Percentiles rank a stretch among this genome's conserved stretches.
These are phyloP conservation scores for Cacatua alba DNA, from an alignment of 2,113 vertebrate genomes.

Conservation along the genomic window DNA sequence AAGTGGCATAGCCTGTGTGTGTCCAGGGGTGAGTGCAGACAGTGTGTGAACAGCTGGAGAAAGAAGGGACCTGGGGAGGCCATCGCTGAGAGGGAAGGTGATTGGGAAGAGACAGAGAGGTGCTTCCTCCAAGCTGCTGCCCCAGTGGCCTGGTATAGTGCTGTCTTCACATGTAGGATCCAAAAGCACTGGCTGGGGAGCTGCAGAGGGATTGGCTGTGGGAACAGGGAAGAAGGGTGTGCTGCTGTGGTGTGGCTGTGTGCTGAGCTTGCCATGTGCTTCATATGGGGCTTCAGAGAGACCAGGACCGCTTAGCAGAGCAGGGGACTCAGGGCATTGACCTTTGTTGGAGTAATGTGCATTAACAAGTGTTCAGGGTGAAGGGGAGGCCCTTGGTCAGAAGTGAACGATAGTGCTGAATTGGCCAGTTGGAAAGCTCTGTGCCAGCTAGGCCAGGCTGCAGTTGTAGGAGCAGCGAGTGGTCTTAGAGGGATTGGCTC, in stretches of 20 bases:
- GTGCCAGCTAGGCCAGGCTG: not conserved
- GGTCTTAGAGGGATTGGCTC: not conserved
- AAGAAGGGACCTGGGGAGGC: not conserved
- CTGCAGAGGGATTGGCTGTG: not conserved
- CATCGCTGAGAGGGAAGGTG: not conserved
- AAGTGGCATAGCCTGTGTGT: not conserved
- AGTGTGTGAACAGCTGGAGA: not conserved
- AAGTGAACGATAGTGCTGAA: not conserved
- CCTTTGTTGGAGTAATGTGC: not conserved
- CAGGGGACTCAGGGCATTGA: not conserved
- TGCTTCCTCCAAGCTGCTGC: not conserved
- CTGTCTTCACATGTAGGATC: not conserved
- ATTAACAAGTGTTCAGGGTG: not conserved
- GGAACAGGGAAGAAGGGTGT: not conserved
- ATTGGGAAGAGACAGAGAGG: not conserved
- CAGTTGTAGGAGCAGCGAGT: not conserved
- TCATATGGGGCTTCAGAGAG: not conserved
- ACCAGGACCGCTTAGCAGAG: not conserved
- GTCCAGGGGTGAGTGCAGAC: not conserved
- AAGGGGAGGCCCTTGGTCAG: not conserved
- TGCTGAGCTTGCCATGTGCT: not conserved
- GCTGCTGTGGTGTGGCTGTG: not conserved
- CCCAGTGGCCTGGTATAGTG: not conserved
- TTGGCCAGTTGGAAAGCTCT: not conserved
- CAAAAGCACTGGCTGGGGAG: not conserved